These are phyloP conservation scores for Zoanthus gigantus DNA, from an alignment of 92 coral and sea anemone genomes.

Conservation along the genomic window DNA sequence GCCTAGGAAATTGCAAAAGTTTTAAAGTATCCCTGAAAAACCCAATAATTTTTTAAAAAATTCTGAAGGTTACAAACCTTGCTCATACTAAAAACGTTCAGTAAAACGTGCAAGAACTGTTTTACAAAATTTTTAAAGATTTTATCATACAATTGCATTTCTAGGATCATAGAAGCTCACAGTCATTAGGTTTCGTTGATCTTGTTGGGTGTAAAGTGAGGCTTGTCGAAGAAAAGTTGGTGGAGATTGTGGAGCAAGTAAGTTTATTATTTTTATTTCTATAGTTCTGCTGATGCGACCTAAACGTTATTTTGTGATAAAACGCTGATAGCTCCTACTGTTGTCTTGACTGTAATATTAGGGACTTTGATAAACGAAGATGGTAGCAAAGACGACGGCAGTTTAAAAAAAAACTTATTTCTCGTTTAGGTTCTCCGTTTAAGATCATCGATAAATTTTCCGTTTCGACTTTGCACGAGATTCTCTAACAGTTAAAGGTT, in stretches of 20 bases:
- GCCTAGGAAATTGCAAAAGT: neutral
- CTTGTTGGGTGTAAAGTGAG: conserved; percentile 77
- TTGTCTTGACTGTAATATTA: no score
- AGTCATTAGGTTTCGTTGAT: conserved; percentile 79
- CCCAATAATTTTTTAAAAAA: neutral
- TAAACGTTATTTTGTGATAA: no score
- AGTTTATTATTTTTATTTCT: neutral
- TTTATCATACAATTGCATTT: neutral
- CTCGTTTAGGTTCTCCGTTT: no score
- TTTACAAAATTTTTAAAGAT: neutral
- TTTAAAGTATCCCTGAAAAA: neutral
- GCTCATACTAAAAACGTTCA: neutral
- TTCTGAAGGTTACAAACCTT: neutral
- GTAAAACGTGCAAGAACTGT: neutral
- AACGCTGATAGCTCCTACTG: no score
- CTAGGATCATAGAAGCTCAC: conserved; percentile 81
- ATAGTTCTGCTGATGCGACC: neutral
- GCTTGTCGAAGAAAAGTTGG: conserved; percentile 64
- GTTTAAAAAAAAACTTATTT: no score
- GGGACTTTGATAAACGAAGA: no score
- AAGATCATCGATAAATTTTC: no score
- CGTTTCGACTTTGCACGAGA: no score
- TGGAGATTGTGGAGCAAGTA: conserved; percentile 76
- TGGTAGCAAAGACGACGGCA: no score
- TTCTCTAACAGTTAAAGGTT: no score